Evolutionary conservation across 2,113 vertebrate genomes (phyloP).

Genomic region (Sarotherodon lohbergeri): DNA sequence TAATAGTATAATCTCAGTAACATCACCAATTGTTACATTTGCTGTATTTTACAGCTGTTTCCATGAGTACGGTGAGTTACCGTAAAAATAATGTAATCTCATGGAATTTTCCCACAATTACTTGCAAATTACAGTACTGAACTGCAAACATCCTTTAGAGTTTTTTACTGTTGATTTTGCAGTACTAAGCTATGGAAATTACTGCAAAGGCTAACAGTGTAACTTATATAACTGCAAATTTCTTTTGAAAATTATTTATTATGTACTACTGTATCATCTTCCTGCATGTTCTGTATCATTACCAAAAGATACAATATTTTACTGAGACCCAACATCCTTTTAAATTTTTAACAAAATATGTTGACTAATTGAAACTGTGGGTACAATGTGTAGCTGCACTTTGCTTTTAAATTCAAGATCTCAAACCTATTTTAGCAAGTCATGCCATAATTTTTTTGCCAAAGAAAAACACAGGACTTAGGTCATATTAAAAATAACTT

Average conservation of each 20-base stretch:
- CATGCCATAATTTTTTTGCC: background rate
- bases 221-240: background rate
- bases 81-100: too few relatives aligned
- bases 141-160: too few relatives aligned
- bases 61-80: too few relatives aligned
- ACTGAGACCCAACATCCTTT: fast-evolving
- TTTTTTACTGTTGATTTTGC: too few relatives aligned
- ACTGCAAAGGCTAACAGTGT: background rate
- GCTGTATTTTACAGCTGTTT: too few relatives aligned
- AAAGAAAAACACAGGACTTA: background rate
- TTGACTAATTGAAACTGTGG: background rate
- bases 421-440: background rate
- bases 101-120: too few relatives aligned
- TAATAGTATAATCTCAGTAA: too few relatives aligned
- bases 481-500: background rate
- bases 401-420: background rate
- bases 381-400: background rate
- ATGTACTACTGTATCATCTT: background rate
- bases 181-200: too few relatives aligned
- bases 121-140: too few relatives aligned
- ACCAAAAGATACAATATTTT: background rate
- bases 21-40: too few relatives aligned
- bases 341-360: background rate
- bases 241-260: background rate
- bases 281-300: background rate